These are phyloP conservation scores for Harmothoe impar DNA, from an alignment of 2,888 invertebrate genomes.

Conservation along the genomic window DNA sequence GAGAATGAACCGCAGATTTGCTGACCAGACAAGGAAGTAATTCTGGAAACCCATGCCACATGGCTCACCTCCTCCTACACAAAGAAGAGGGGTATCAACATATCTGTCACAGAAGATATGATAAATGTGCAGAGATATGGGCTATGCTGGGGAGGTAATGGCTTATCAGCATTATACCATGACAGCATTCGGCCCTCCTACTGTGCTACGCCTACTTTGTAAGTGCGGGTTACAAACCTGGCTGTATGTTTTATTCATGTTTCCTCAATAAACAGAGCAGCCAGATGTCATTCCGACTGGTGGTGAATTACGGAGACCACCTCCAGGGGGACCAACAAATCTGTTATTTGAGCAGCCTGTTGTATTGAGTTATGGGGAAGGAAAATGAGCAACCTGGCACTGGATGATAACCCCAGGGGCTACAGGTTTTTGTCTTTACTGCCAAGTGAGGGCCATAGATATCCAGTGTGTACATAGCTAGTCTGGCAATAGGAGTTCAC, in stretches of 20 bases:
- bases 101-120: neutral
- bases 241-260: neutral
- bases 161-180: constrained; percentile 16
- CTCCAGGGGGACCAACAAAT: neutral
- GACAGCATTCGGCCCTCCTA: constrained; percentile 22
- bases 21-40: neutral
- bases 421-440: too few species aligned
- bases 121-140: neutral
- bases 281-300: neutral
- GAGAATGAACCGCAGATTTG: neutral
- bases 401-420: too few species aligned
- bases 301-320: constrained; percentile 12
- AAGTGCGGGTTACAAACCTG: neutral
- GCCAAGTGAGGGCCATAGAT: too few species aligned
- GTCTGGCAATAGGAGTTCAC: too few species aligned
- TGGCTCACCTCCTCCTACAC: neutral
- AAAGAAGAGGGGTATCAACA: neutral
- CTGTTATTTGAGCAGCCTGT: constrained; percentile 12
- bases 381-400: too few species aligned
- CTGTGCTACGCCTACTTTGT: neutral
- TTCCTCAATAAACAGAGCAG: neutral
- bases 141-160: neutral
- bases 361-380: neutral
- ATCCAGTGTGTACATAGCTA: too few species aligned
- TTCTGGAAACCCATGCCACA: neutral